phyloP scores from a whole-genome alignment of 2,113 vertebrate species.

The Cochlearius cochlearius region DNA sequence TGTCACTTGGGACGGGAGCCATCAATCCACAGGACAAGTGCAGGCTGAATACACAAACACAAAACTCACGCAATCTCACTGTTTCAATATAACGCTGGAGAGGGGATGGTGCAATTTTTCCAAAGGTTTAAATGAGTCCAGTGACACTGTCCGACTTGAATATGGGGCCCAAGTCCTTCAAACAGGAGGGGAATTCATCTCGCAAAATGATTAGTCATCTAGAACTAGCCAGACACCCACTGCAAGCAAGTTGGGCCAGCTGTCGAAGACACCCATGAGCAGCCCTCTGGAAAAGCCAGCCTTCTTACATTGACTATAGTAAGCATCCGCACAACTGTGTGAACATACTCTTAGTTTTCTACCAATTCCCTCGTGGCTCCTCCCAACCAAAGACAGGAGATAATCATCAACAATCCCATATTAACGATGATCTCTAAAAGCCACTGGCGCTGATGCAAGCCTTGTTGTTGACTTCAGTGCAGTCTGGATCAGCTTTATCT shows the following conservation, averaged over 20 bases:
- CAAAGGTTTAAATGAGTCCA: not conserved
- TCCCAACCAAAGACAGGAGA: not conserved
- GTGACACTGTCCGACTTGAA: not conserved
- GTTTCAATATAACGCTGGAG: rapidly evolving
- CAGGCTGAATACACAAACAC: slow-evolving; percentile 14
- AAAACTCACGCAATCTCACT: not conserved
- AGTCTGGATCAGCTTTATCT: not conserved
- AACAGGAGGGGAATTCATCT: not conserved
- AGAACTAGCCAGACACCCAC: not conserved
- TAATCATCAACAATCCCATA: not conserved
- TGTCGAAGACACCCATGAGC: not conserved
- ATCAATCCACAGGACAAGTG: slow-evolving; percentile 48
- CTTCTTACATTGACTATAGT: not conserved
- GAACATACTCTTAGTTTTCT: not conserved
- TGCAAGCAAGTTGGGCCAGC: not conserved
- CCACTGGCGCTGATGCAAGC: not conserved
- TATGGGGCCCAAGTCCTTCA: not conserved
- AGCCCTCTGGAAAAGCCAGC: not conserved
- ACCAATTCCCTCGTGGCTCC: not conserved
- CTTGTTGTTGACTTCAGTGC: not conserved
- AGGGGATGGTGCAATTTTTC: not conserved
- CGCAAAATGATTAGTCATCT: not conserved
- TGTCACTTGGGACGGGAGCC: not conserved
- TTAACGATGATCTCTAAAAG: not conserved
- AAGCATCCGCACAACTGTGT: not conserved